Base-by-base conservation (phyloP, 2,113 vertebrate genomes). In the Tetrao urogallus region DNA sequence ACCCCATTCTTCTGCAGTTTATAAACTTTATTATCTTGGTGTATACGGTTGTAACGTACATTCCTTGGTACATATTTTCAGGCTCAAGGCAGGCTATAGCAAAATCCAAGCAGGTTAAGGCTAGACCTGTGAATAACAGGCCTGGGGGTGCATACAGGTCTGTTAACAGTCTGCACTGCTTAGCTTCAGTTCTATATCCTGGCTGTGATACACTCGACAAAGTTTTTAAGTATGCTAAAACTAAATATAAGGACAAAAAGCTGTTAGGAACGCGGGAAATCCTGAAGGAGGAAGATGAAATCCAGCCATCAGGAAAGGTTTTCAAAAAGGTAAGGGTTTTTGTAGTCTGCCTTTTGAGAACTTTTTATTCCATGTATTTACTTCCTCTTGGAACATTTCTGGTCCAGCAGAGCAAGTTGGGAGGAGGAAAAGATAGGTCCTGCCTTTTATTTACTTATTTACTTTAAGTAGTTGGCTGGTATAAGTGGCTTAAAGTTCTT, bases 231-330 rank as follows among this genome's bases (percentile, higher is more conserved):
- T 97, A 98, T 0, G 97, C 98, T 17, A 98, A 97, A 80, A 96
- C 83, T 13, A 98, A 98, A 89, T 99, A 98, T 91, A 98, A 98
- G 47, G 85, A 98, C 92, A 98, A 96, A 92, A 98, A 98, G 50
- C 99, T 99, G 48, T 94, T 99, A 75, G 99, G 99, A 78, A 99
- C 98, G 4, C 98, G 99, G 81, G 98, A 99, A 96, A 86, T 99
- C 91, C 97, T 99, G 69, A 99, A 98, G 30, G 98, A 99, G 91
- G 99, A 99, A 95, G 99, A 99, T 74, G 99, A 99, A 98, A 93
- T 96, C n/a, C 99, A 99, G 78, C 98, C 98, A 61, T 99, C 99
- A 25, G 99, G 99, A 72, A 99, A 98, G 95, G 91, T 99, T 94
- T 99, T 99, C 97, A 99, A 99, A 82, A 99, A 99, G 99, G 99